These are phyloP conservation scores for Calliphora vomitoria DNA, from an alignment of 2,888 invertebrate species.

Conservation along the genomic window DNA sequence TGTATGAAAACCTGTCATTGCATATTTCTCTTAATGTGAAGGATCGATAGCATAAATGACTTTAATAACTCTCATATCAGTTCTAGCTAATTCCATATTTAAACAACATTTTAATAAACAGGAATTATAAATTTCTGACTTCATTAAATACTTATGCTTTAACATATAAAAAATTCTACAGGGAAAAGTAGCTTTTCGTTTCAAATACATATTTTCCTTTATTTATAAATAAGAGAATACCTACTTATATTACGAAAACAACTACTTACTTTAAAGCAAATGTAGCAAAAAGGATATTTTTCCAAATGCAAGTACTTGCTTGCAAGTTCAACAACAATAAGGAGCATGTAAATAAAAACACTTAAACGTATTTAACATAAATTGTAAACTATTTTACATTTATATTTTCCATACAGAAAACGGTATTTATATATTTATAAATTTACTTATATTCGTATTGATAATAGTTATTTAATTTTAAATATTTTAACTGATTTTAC, in stretches of 20 bases:
- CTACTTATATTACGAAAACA: neutral
- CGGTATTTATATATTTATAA: neutral
- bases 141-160: too few species aligned
- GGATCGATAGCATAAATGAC: too few species aligned
- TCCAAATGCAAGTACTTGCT: neutral
- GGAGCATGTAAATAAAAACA: neutral
- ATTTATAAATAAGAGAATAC: neutral
- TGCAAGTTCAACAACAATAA: neutral
- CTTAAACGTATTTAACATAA: neutral
- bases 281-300: neutral
- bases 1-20: too few species aligned
- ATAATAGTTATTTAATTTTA: conserved; percentile 68
- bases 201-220: neutral
- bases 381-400: neutral
- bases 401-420: neutral
- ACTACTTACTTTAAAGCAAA: neutral
- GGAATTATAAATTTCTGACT: too few species aligned
- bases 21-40: too few species aligned
- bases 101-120: too few species aligned
- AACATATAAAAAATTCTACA: neutral
- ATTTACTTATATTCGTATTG: neutral
- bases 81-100: too few species aligned
- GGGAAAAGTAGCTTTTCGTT: neutral
- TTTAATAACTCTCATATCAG: too few species aligned
- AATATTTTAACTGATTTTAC: conserved; percentile 81